Base-by-base conservation (phyloP, 1,140 invertebrate species). In the Popillia japonica region DNA sequence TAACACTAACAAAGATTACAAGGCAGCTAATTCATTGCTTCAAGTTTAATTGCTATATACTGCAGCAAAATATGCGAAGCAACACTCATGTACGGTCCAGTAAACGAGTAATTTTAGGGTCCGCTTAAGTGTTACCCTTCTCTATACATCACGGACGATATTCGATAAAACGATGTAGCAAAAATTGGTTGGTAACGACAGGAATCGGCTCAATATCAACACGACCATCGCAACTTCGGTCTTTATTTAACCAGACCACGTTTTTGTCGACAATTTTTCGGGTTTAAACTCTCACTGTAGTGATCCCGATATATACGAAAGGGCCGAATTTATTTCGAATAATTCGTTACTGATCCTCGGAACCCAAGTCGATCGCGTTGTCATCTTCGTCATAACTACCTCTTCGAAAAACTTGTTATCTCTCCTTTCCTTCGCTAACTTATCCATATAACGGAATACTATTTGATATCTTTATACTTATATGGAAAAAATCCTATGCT, bases 271-370 rank as follows among this genome's bases (percentile, higher is more conserved):
- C 61, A 68, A 68, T 68, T 68, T 68, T 23, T 7, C 61, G 61
- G 61, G 27, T 68, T 68, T 68, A 68, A 68, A 68, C 17, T 68
- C 61, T 68, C 61, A 17, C 17, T 55, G 11, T 68, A 68, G 61
- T 68, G 61, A 68, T 68, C 61, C 22, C 27, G 61, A 23, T 61
- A n/a, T 68, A 68, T 55, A 55, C 17, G 61, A 34, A 68, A 22
- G 59, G 61, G 61, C 27, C 27, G 61, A 68, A 68, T 68, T 68
- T 68, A 68, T 68, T 68, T 68, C 61, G 22, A 68, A 68, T 68
- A 68, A 68, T 68, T 68, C 61, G 61, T 68, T 68, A 34, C 61
- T 68, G 61, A 68, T 68, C 61, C 61, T 4, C 20, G 22, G 27
- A 55, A 68, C 27, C 11, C 61, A 34, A 7, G 22, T 7, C 8